A percentile compares a stretch with the other conserved stretches of the same genome.
Conservation (phyloP, 2,113 vertebrate genomes). For the Mustelus asterias region DNA sequence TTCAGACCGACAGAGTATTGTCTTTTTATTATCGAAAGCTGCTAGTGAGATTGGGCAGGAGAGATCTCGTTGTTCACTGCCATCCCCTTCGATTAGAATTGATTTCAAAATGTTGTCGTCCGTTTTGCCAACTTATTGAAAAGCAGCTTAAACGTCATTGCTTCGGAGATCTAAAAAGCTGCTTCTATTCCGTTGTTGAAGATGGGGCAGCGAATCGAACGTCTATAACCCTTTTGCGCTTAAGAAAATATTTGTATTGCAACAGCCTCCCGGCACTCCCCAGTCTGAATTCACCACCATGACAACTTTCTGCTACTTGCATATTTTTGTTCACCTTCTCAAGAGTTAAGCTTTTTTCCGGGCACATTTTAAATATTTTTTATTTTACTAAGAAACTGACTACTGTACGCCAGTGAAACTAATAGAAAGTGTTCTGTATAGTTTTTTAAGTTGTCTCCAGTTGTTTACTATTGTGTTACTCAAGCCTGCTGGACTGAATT, state of each 20-base stretch:
- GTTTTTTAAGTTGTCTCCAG: neutral
- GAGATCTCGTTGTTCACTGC: neutral
- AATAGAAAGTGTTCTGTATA: neutral
- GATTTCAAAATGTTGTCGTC: neutral
- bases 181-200: neutral
- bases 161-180: neutral
- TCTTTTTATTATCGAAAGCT: slow-evolving; percentile 11
- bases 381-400: neutral
- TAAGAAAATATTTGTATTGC: neutral
- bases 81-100: neutral
- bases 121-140: slow-evolving; percentile 1
- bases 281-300: neutral
- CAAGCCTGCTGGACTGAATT: neutral
- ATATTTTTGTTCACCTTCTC: neutral
- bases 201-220: neutral
- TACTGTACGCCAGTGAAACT: neutral
- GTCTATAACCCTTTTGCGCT: neutral
- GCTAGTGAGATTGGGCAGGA: neutral
- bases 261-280: neutral
- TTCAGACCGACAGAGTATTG: neutral
- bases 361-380: neutral
- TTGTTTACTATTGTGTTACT: neutral
- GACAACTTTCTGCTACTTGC: neutral
- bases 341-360: neutral
- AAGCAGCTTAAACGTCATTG: neutral